phyloP scores from a whole-genome alignment of 2,113 vertebrate genomes.

The Hypanus sabinus region DNA sequence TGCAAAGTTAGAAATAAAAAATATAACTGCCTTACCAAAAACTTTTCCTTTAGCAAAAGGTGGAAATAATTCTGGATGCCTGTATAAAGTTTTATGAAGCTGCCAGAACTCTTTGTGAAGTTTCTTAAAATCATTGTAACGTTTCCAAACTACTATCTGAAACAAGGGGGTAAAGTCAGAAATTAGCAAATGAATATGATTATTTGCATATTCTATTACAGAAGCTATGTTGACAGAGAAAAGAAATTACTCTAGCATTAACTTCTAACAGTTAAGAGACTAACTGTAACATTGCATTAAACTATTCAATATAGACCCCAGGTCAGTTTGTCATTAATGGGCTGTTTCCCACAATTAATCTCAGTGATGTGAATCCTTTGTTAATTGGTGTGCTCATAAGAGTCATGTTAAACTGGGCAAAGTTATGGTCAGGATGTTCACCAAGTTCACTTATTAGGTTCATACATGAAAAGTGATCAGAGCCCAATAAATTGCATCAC shows the following conservation, averaged over 20 bases:
- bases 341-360: not conserved
- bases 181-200: slow-evolving; percentile 37
- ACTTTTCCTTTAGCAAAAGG: slow-evolving; percentile 93
- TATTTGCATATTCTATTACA: slow-evolving; percentile 46
- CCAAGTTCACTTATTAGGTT: not conserved
- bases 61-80: slow-evolving; percentile 86
- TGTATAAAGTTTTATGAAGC: slow-evolving; percentile 81
- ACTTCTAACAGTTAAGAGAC: slow-evolving; percentile 39
- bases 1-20: not conserved
- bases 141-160: slow-evolving; percentile 94
- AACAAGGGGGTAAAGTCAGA: slow-evolving; percentile 43
- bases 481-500: not conserved
- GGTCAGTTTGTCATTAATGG: not conserved
- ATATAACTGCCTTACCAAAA: slow-evolving; percentile 72
- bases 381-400: not conserved
- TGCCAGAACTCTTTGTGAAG: slow-evolving; percentile 92
- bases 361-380: too few relatives aligned
- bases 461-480: not conserved
- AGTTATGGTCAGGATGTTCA: not conserved
- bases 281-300: not conserved
- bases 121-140: slow-evolving; percentile 96
- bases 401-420: not conserved
- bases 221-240: slow-evolving; percentile 50
- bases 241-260: slow-evolving; percentile 54
- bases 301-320: not conserved